A percentile compares a stretch with the other conserved stretches of the same genome.
Evolutionary conservation across 2,797 vertebrate species (phyloP).

Genomic region (Pseudochromis fuscus): DNA sequence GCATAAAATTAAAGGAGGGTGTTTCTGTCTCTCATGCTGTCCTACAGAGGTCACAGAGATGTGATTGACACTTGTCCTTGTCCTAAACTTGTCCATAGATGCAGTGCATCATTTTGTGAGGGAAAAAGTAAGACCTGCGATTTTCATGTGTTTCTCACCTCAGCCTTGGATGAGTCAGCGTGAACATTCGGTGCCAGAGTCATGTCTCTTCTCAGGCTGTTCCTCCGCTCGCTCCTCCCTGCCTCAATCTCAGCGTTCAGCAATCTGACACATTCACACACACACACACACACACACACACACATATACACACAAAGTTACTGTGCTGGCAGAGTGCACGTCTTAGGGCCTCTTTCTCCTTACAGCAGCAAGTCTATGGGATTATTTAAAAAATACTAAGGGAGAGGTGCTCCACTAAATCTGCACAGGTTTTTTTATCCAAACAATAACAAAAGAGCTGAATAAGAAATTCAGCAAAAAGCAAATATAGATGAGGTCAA

Average conservation of each 20-base stretch:
- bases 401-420: slow-evolving; percentile 37
- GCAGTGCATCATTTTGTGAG: slow-evolving; percentile 21
- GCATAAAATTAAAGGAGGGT: neutral
- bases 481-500: slow-evolving; percentile 35
- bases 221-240: slow-evolving; percentile 69
- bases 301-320: slow-evolving; percentile 19
- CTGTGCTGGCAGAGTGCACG: slow-evolving; percentile 12
- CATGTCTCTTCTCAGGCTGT: slow-evolving; percentile 77
- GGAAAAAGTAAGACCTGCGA: neutral
- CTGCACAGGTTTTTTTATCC: slow-evolving; percentile 12
- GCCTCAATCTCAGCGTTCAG: slow-evolving; percentile 67
- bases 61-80: slow-evolving; percentile 4
- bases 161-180: slow-evolving; percentile 66
- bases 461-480: slow-evolving; percentile 28
- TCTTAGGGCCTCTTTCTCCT: neutral
- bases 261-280: slow-evolving; percentile 68
- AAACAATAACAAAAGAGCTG: neutral
- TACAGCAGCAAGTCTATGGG: neutral
- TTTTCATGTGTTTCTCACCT: slow-evolving; percentile 73
- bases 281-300: slow-evolving; percentile 30
- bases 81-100: neutral
- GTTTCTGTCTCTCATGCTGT: neutral
- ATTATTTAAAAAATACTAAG: slow-evolving; percentile 36
- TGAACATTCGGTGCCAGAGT: slow-evolving; percentile 54
- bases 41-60: neutral